A percentile compares a stretch with the other conserved stretches of the same genome.
phyloP scores from a whole-genome alignment of 2,888 invertebrate species.

The Chironomus tentans region DNA sequence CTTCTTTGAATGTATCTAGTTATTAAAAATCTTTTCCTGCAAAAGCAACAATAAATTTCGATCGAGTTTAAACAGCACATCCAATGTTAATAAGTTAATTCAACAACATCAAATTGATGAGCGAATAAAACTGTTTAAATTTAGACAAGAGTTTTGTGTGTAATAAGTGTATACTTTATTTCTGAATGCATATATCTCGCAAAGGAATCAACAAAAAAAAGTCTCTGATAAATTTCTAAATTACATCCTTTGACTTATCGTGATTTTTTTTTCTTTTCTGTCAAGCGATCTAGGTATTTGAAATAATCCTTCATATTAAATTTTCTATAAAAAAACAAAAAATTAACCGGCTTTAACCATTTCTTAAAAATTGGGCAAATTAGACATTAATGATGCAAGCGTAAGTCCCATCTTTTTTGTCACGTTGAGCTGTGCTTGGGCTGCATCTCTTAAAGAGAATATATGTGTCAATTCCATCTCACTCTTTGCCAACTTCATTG shows the following conservation, averaged over 20 bases:
- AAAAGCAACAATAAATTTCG: background rate
- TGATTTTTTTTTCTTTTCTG: background rate
- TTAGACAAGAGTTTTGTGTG: no score
- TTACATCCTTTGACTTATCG: no score
- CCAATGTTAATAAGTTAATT: no score
- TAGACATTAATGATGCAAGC: conserved; percentile 10
- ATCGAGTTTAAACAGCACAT: no score
- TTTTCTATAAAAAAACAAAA: background rate
- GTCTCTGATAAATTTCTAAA: no score
- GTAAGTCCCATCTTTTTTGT: conserved; percentile 44
- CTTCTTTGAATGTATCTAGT: background rate
- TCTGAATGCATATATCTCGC: no score
- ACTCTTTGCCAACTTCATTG: conserved; percentile 74
- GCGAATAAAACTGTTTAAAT: no score
- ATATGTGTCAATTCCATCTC: conserved; percentile 84
- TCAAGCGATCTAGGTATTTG: background rate
- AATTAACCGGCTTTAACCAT: background rate
- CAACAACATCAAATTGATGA: no score
- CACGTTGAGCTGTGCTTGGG: conserved; percentile 77
- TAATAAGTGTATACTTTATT: no score
- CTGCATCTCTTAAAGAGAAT: conserved; percentile 82
- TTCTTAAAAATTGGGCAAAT: conserved; percentile 1
- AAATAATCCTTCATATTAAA: background rate
- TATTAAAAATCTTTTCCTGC: background rate
- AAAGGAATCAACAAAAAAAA: no score